These are phyloP conservation scores for Apteryx mantelli DNA, from an alignment of 2,113 vertebrate genomes.

Conservation along the genomic window DNA sequence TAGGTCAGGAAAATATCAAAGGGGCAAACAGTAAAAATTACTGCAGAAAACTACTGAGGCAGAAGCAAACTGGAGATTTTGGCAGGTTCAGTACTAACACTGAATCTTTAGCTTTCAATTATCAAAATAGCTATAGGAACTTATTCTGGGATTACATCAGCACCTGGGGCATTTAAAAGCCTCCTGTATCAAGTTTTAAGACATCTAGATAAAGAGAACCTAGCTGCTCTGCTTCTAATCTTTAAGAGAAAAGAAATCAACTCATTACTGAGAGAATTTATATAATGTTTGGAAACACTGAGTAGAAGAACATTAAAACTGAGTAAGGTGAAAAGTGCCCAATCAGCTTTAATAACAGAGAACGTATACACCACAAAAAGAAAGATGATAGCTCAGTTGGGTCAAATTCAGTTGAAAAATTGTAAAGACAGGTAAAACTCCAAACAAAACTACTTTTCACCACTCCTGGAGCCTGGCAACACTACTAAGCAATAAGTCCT, in stretches of 20 bases:
- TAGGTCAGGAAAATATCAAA: not conserved
- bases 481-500: not conserved
- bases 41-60: not conserved
- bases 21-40: not conserved
- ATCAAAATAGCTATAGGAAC: not conserved
- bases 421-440: not conserved
- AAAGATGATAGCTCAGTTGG: not conserved
- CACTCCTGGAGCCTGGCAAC: not conserved
- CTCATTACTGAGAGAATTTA: not conserved
- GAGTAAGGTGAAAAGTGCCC: not conserved
- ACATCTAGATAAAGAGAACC: not conserved
- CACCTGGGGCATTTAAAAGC: not conserved
- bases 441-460: not conserved
- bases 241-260: not conserved
- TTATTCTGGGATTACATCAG: not conserved
- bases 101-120: not conserved
- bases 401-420: not conserved
- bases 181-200: not conserved
- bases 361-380: not conserved
- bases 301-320: not conserved
- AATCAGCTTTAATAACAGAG: not conserved
- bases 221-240: not conserved
- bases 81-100: not conserved
- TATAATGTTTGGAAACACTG: not conserved
- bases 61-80: not conserved